These are phyloP conservation scores for Mustelus asterias DNA, from an alignment of 2,113 vertebrate species.

Conservation along the genomic window DNA sequence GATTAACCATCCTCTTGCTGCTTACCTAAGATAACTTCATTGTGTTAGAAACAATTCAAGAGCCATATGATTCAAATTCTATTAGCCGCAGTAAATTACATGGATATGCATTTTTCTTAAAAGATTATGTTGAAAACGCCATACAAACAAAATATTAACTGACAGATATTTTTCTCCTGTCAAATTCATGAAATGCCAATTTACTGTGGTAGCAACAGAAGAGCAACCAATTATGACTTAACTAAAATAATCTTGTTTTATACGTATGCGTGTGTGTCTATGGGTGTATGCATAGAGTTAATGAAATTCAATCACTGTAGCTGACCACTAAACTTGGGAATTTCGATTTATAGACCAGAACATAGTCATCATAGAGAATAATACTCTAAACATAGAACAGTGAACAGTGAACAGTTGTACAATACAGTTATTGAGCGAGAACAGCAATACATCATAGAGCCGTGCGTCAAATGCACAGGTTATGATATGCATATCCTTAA, in stretches of 20 bases:
- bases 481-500: not conserved
- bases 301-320: not conserved
- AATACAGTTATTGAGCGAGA: not conserved
- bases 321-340: not conserved
- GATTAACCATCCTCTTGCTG: not conserved
- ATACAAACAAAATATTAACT: not conserved
- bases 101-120: not conserved
- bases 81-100: not conserved
- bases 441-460: not conserved
- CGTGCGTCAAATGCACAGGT: not conserved
- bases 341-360: not conserved
- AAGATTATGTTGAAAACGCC: not conserved
- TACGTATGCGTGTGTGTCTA: not conserved
- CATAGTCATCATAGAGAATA: not conserved
- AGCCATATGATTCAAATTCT: not conserved
- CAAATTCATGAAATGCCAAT: not conserved
- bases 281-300: not conserved
- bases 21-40: too few species aligned
- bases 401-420: not conserved
- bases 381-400: not conserved
- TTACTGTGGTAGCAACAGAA: not conserved
- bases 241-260: not conserved
- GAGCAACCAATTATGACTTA: not conserved
- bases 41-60: not conserved
- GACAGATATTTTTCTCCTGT: not conserved